Base-by-base conservation (phyloP, 2,888 invertebrate genomes). In the Drosophila mimetica region DNA sequence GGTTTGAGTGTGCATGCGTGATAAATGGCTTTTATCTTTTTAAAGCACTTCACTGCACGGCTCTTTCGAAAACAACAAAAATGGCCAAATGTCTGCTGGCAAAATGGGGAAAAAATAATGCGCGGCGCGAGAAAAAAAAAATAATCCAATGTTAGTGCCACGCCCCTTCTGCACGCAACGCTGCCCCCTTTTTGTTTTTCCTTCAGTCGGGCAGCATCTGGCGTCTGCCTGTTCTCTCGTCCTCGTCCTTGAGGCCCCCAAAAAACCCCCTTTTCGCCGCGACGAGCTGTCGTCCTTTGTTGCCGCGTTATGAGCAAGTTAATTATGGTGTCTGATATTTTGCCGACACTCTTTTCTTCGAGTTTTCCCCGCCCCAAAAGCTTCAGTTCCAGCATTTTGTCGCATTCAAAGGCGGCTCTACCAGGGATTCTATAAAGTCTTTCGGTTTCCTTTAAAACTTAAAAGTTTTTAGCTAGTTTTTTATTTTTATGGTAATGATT, bases 1-100 rank as follows among this genome's bases (percentile, higher is more conserved):
- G 7, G 8, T 34, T 14, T 46, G 75, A 48, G 67, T 80, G 81
- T 86, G 73, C 63, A 77, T 65, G 76, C 81, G 78, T 83, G 83
- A 83, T 83, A 83, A 83, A 83, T 86, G 87, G 87, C 82, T 83
- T 83, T 83, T 84, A 84, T 87, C 83, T 87, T 81, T 86, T 86
- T 84, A 81, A 86, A 76, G 85, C 85, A 83, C 83, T 83, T 81
- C 78, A 67, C 60, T 80, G 86, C 81, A 84, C 72, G 86, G 77
- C 84, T 74, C 74, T 74, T 74, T 60, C 51, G 39, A 11, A 20
- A 20, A 47, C 41, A 50, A 39, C 37, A 53, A 65, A 30, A 57
- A 28, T 14, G 16, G 30, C 36, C 36, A 28, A 50, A 28, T 14
- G 57, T 46, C 22, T 51, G 39, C 14, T 42, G 7, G 13, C 22